Evolutionary conservation across 2,888 invertebrate genomes (phyloP).

Genomic region (Clanis bilineata): DNA sequence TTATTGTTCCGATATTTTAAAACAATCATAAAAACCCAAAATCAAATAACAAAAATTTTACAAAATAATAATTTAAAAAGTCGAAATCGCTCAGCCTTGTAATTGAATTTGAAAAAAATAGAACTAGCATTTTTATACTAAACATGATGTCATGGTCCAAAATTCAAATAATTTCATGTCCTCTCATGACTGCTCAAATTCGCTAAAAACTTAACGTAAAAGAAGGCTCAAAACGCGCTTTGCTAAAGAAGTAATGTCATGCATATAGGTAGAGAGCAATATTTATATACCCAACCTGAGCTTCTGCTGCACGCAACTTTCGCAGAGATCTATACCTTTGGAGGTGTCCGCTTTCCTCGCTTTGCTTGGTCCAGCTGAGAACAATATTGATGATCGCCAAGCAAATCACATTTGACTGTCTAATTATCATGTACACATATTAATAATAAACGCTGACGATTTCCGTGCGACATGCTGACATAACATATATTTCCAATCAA

Average conservation of each 20-base stretch:
- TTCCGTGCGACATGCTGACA: not conserved
- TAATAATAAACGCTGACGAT: not conserved
- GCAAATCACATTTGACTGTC: slow-evolving; percentile 45
- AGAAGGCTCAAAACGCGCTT: slow-evolving; percentile 8
- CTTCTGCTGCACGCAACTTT: slow-evolving; percentile 56
- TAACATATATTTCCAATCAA: not conserved
- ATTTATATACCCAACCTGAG: slow-evolving; percentile 64
- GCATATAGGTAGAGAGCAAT: slow-evolving; percentile 48
- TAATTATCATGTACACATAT: not conserved
- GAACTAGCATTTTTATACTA: not conserved
- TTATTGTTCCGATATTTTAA: not conserved
- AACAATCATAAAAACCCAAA: not conserved
- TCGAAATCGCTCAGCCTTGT: not conserved
- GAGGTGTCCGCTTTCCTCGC: slow-evolving; percentile 47
- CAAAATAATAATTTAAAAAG: not conserved
- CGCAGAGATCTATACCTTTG: slow-evolving; percentile 51
- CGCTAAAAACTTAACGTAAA: slow-evolving; percentile 4
- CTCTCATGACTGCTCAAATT: not conserved
- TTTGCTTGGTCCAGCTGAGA: slow-evolving; percentile 70
- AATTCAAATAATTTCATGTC: not conserved
- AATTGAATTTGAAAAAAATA: not conserved
- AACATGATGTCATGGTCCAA: not conserved
- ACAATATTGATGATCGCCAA: slow-evolving; percentile 72
- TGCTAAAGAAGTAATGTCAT: slow-evolving; percentile 35
- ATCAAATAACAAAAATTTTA: not conserved